Conservation (phyloP, 1,140 invertebrate species). For the Popillia japonica region DNA sequence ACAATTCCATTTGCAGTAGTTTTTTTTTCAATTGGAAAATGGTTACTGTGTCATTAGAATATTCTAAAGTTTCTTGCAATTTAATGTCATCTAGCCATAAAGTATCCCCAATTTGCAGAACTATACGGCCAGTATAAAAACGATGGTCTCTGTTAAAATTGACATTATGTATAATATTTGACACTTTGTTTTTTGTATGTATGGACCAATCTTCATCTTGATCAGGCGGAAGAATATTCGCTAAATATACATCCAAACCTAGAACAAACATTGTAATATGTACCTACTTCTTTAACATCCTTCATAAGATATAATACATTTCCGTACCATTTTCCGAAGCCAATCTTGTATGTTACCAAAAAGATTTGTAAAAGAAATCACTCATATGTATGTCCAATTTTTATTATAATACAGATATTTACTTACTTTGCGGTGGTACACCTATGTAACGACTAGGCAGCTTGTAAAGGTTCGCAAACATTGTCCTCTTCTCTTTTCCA, state of each 20-base stretch:
- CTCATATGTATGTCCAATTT: too few species aligned
- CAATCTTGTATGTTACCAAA: too few species aligned
- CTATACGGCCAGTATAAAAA: constrained; percentile 38
- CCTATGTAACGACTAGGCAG: constrained; percentile 45
- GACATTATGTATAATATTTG: constrained; percentile 1
- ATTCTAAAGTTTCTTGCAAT: constrained; percentile 25
- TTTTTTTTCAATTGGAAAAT: constrained; percentile 43
- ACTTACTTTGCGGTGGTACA: constrained; percentile 47
- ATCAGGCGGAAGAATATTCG: constrained; percentile 51
- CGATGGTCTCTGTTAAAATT: neutral
- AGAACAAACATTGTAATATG: neutral
- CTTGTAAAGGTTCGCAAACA: constrained; percentile 42
- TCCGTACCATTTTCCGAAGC: too few species aligned
- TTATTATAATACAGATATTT: neutral
- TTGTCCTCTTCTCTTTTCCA: constrained; percentile 41
- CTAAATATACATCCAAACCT: constrained; percentile 50
- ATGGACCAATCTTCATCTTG: constrained; percentile 42
- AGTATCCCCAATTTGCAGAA: constrained; percentile 48
- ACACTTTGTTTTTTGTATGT: neutral
- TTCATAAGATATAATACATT: too few species aligned
- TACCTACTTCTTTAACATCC: too few species aligned
- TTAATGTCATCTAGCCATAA: constrained; percentile 50
- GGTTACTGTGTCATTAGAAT: neutral
- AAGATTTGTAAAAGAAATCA: too few species aligned
- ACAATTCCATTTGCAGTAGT: constrained; percentile 40